These are phyloP conservation scores for Albula glossodonta DNA, from an alignment of 2,113 vertebrate species.

Conservation along the genomic window DNA sequence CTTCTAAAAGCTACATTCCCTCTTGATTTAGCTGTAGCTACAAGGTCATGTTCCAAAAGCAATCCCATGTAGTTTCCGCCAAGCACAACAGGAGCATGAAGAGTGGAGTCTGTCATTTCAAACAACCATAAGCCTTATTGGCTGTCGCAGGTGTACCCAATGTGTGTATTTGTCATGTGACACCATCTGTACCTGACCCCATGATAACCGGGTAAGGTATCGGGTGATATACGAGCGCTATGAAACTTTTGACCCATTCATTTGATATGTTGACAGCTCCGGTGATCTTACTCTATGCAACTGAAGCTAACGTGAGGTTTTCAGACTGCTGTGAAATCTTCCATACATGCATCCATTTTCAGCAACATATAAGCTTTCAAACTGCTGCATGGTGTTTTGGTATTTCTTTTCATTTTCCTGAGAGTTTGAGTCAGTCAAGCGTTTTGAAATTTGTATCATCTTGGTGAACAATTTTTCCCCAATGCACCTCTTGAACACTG, in stretches of 20 bases:
- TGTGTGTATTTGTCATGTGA: background rate
- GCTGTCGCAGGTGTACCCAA: background rate
- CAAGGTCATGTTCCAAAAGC: background rate
- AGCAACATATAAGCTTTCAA: slow-evolving; percentile 13
- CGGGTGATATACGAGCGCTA: too few relatives aligned
- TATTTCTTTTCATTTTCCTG: background rate
- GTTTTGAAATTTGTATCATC: background rate
- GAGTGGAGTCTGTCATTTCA: background rate
- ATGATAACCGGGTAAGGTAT: background rate
- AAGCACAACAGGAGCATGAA: background rate
- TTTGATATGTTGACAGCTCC: background rate
- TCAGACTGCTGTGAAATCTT: slow-evolving; percentile 14
- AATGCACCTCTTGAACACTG: slow-evolving; percentile 15
- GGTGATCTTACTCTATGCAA: slow-evolving; percentile 31
- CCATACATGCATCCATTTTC: background rate
- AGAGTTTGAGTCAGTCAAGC: background rate
- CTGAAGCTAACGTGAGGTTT: background rate
- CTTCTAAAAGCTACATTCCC: background rate
- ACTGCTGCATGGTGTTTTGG: slow-evolving; percentile 15
- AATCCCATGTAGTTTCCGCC: background rate
- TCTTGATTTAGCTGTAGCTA: background rate
- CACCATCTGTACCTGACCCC: background rate
- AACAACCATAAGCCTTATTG: background rate
- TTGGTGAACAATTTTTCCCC: background rate
- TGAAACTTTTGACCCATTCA: too few relatives aligned